Conservation (phyloP, 2,888 invertebrate species). For the Ormyrus thymus region DNA sequence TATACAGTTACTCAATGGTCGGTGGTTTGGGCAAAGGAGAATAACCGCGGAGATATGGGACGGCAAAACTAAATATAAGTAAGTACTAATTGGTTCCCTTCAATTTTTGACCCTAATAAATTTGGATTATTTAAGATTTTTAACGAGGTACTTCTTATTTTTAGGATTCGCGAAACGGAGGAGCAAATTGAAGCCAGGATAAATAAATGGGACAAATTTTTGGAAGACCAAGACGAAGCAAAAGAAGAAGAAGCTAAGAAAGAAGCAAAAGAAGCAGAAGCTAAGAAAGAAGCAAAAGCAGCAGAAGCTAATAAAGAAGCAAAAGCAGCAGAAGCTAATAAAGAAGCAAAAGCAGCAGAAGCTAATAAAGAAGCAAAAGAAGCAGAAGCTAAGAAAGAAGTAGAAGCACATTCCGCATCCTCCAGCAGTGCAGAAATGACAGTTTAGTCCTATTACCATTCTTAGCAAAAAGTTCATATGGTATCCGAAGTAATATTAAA, state of each 20-base stretch:
- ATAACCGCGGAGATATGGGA: conserved; percentile 95
- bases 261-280: conserved; percentile 5
- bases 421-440: conserved; percentile 1
- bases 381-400: neutral
- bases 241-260: conserved; percentile 57
- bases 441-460: neutral
- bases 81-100: neutral
- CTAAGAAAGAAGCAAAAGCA: too few relatives aligned
- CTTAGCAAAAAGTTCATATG: neutral
- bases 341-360: neutral
- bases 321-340: conserved; percentile 16
- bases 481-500: neutral
- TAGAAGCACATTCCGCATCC: neutral
- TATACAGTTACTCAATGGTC: conserved; percentile 88
- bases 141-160: conserved; percentile 6
- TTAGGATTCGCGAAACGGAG: conserved; percentile 91
- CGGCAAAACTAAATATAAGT: conserved; percentile 93
- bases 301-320: too few relatives aligned
- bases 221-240: conserved; percentile 79
- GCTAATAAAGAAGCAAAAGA: too few relatives aligned
- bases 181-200: conserved; percentile 88
- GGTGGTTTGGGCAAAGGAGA: conserved; percentile 92
- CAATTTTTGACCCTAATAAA: too few relatives aligned
- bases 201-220: conserved; percentile 90
- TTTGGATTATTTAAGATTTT: too few relatives aligned